Conservation (phyloP, 2,113 vertebrate genomes). For the Phocoena sinus region DNA sequence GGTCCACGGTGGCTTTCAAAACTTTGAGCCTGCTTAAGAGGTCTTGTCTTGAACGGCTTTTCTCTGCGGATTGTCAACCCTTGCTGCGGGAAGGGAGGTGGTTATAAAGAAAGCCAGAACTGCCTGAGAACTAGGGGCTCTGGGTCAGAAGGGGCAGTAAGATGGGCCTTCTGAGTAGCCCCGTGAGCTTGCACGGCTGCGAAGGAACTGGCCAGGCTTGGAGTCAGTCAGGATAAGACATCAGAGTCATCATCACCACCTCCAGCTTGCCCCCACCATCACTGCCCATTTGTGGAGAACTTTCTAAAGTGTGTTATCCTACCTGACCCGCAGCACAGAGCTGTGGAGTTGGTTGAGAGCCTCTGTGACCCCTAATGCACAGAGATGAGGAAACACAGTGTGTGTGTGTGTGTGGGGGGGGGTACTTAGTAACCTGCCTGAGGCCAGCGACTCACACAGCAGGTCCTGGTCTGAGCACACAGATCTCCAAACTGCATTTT, state of each 20-base stretch:
- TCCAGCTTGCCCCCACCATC: background rate
- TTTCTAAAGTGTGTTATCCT: background rate
- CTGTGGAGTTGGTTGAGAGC: background rate
- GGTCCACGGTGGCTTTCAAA: background rate
- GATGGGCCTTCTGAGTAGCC: background rate
- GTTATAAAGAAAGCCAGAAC: background rate
- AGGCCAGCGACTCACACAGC: background rate
- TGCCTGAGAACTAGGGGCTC: background rate
- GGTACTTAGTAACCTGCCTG: background rate
- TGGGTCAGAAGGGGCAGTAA: background rate
- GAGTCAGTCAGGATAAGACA: background rate
- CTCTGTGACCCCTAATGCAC: rapidly evolving
- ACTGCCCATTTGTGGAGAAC: background rate
- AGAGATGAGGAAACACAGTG: background rate
- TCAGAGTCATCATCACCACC: background rate
- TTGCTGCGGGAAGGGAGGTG: background rate
- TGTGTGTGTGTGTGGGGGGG: background rate
- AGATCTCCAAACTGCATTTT: background rate
- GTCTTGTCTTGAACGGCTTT: background rate
- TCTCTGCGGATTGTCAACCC: background rate
- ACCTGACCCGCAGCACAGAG: background rate
- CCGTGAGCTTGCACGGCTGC: background rate
- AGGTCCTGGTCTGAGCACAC: background rate
- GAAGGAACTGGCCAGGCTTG: background rate
- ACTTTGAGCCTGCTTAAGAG: background rate